Evolutionary conservation across 2,113 vertebrate genomes (phyloP).

Genomic region (Propithecus coquereli): DNA sequence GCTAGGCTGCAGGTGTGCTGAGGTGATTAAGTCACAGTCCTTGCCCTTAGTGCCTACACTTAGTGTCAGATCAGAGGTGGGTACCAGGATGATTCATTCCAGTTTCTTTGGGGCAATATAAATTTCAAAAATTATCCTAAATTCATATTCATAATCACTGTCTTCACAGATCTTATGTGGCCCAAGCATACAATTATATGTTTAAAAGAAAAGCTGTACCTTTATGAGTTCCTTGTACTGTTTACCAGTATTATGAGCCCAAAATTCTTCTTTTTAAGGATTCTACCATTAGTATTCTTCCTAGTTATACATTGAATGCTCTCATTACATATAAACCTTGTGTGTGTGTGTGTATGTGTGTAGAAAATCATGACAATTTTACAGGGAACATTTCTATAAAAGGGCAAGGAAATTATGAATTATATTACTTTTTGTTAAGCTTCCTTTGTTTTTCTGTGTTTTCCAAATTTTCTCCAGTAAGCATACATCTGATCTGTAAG

Average conservation of each 20-base stretch:
- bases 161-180: not conserved
- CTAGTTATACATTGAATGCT: not conserved
- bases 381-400: not conserved
- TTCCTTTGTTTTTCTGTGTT: not conserved
- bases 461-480: not conserved
- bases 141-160: not conserved
- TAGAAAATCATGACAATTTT: not conserved
- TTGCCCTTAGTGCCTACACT: not conserved
- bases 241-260: not conserved
- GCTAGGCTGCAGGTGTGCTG: fast-evolving
- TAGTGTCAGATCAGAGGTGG: not conserved
- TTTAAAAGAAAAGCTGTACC: not conserved
- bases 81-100: not conserved
- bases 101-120: not conserved
- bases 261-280: not conserved
- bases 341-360: not conserved
- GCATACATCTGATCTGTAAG: not conserved
- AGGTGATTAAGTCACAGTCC: not conserved
- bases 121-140: not conserved
- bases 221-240: not conserved
- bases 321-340: not conserved
- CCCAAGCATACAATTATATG: not conserved
- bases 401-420: not conserved
- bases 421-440: not conserved
- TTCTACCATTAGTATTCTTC: not conserved